Evolutionary conservation across 2,888 invertebrate species (phyloP), one percentile per base, ranked within the genome.

Genomic region (Cerastis rubricosa): DNA sequence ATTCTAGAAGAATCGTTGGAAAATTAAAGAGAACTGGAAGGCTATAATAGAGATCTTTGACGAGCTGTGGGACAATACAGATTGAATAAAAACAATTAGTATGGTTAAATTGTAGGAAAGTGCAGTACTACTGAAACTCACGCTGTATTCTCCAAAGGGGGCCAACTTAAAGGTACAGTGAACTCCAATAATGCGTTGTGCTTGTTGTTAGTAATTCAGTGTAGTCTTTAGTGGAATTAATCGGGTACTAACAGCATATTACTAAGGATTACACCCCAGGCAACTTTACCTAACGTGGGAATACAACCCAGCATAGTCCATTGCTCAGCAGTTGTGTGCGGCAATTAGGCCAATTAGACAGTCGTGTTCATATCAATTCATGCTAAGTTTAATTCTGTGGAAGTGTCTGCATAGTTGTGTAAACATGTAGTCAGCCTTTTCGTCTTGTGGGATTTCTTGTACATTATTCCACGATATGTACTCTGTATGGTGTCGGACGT

Each of bases 371-470:
- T 43, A 17, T 5, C 25, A 51, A 51, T 51, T 9, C n/a, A 64
- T 29, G 35, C 9, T 14, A n/a, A 57, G 66, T 57, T 40, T 40
- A 70, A 78, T 70, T 22, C 4, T 47, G 79, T 71, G 45, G 17
- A 19, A 51, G 4, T 51, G 35, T 79, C 7, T 63, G n/a, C 29
- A 63, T 45, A 35, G 63, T 69, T 45, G 43, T 35, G 22, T 45
- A 25, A 35, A 51, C 43, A 11, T 43, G 17, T 35, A n/a, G 35
- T 40, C 25, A 40, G 17, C 25, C 35, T 43, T 25, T 22, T 70
- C 14, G 51, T 35, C 79, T 63, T 79, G 71, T 63, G 71, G 64
- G 64, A 78, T 79, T 79, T 22, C 12, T n/a, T n/a, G 47, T 1
- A 29, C 47, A 64, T 79, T 79, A 70, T 17, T 54, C 11, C 64